phyloP scores from a whole-genome alignment of 1,140 invertebrate species.

The Helicorthomorpha holstii region DNA sequence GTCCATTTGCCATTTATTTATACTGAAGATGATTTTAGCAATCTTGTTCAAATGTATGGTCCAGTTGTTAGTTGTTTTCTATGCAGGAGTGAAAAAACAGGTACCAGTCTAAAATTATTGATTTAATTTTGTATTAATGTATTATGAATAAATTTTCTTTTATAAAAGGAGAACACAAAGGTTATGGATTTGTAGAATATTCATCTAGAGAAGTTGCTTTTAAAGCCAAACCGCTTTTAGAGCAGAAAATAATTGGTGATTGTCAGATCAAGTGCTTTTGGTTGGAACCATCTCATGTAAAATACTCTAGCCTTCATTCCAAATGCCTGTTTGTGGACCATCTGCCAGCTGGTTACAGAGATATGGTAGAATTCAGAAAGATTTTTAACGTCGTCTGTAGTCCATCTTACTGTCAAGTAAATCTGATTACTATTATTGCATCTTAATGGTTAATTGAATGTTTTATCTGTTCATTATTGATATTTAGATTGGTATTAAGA shows the following conservation, averaged over 20 bases:
- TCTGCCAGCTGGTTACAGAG: slow-evolving; percentile 33
- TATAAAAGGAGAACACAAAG: slow-evolving; percentile 32
- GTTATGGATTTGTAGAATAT: slow-evolving; percentile 42
- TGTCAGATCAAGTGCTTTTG: slow-evolving; percentile 34
- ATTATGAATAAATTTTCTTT: background rate
- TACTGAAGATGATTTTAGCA: slow-evolving; percentile 31
- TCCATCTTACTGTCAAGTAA: slow-evolving; percentile 40
- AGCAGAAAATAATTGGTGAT: slow-evolving; percentile 27
- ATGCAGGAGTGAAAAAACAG: slow-evolving; percentile 35
- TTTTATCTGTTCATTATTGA: background rate
- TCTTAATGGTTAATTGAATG: background rate
- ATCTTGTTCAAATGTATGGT: slow-evolving; percentile 30
- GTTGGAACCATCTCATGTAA: slow-evolving; percentile 30
- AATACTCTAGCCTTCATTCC: slow-evolving; percentile 34
- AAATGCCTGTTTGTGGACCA: slow-evolving; percentile 35
- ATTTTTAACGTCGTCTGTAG: slow-evolving; percentile 33
- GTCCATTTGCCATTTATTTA: slow-evolving; percentile 31
- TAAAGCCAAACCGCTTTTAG: slow-evolving; percentile 30
- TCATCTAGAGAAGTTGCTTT: slow-evolving; percentile 30
- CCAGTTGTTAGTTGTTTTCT: slow-evolving; percentile 32
- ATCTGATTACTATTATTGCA: slow-evolving; percentile 4
- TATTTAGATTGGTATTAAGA: slow-evolving; percentile 35
- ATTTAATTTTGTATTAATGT: background rate
- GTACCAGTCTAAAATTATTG: no score
- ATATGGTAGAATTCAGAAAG: slow-evolving; percentile 34